These are phyloP conservation scores for Euura lappo DNA, from an alignment of 1,140 invertebrate species.

Conservation along the genomic window DNA sequence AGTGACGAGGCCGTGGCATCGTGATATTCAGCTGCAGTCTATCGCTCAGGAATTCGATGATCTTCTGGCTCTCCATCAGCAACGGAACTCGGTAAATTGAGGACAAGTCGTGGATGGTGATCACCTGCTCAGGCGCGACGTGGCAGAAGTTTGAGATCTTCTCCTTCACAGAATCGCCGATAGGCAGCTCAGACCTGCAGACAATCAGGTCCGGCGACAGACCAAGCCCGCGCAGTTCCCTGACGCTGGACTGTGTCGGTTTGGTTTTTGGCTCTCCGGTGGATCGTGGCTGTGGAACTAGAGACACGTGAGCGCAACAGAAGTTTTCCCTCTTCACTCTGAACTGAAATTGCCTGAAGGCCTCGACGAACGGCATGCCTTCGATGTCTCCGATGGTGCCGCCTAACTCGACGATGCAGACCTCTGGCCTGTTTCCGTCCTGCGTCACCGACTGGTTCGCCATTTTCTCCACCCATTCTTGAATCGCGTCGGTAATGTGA, in stretches of 20 bases:
- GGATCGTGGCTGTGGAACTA: constrained; percentile 88
- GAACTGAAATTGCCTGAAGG: constrained; percentile 98
- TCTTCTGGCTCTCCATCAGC: constrained; percentile 88
- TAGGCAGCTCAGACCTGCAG: constrained; percentile 88
- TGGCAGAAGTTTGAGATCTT: constrained; percentile 99
- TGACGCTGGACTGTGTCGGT: constrained; percentile 94
- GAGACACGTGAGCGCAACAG: constrained; percentile 94
- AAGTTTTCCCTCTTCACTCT: constrained; percentile 91
- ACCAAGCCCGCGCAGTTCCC: constrained; percentile 90
- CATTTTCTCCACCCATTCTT: constrained; percentile 96
- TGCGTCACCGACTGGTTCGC: constrained; percentile 85
- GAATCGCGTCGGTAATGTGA: constrained; percentile 98
- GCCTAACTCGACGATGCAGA: constrained; percentile 92
- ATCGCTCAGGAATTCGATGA: constrained; percentile 86
- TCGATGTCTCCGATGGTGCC: constrained; percentile 99
- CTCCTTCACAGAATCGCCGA: constrained; percentile 80
- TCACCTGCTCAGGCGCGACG: constrained; percentile 91
- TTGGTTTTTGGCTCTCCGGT: constrained; percentile 98
- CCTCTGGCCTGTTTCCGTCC: constrained; percentile 78
- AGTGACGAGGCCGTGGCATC: constrained; percentile 70
- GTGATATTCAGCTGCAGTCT: constrained; percentile 79
- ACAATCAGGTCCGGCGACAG: constrained; percentile 96
- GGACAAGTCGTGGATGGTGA: constrained; percentile 92
- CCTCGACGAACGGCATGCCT: constrained; percentile 99
- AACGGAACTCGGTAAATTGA: constrained; percentile 97